A percentile compares a stretch with the other conserved stretches of the same genome.
Conservation (phyloP, 2,888 invertebrate species). For the Cetonia aurata region DNA sequence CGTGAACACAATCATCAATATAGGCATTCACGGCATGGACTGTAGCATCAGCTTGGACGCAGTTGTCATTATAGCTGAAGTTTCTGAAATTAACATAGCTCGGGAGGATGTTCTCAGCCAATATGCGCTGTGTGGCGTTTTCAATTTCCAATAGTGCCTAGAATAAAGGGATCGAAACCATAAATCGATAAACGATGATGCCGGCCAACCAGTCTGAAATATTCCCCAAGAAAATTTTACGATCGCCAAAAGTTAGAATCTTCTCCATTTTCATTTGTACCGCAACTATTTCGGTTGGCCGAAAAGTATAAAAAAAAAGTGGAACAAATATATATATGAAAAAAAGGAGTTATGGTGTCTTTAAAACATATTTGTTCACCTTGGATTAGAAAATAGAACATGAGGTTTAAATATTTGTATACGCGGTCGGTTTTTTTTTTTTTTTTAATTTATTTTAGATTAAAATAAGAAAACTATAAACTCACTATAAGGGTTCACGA, state of each 20-base stretch:
- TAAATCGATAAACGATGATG: too few species aligned
- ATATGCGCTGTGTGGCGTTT: constrained; percentile 72
- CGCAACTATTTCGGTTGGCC: not conserved
- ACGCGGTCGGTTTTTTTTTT: not conserved
- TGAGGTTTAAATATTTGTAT: constrained; percentile 20
- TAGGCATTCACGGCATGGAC: constrained; percentile 80
- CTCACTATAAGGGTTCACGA: not conserved
- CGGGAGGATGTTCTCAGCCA: constrained; percentile 70
- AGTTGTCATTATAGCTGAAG: constrained; percentile 77
- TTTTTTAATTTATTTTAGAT: constrained; percentile 29
- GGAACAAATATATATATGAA: too few species aligned
- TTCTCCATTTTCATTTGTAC: too few species aligned
- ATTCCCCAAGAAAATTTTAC: too few species aligned
- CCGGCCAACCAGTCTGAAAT: too few species aligned
- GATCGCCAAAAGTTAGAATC: too few species aligned
- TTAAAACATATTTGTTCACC: constrained; percentile 19
- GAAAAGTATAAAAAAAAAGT: not conserved
- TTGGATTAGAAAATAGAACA: constrained; percentile 32
- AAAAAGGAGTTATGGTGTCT: too few species aligned
- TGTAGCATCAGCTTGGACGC: constrained; percentile 80
- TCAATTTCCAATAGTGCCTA: constrained; percentile 75
- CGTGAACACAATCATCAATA: constrained; percentile 78
- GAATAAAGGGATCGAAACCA: constrained; percentile 7
- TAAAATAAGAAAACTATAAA: constrained; percentile 24
- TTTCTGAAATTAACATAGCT: constrained; percentile 73